Evolutionary conservation across 2,888 invertebrate genomes (phyloP).

Genomic region (Scelioninae gen. 2): DNA sequence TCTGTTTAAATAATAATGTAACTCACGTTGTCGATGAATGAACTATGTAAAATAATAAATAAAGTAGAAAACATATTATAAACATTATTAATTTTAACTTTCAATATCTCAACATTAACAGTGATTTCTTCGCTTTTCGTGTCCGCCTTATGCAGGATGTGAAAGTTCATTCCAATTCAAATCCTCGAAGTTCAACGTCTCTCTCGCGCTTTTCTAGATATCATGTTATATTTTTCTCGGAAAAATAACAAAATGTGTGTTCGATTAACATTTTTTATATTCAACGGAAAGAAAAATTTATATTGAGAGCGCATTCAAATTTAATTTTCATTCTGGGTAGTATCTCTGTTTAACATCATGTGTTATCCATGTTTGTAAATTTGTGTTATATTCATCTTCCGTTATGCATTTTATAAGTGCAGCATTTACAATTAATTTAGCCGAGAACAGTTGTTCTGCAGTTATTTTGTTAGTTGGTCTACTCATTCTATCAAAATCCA

Average conservation of each 20-base stretch:
- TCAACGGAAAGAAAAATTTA: too few species aligned
- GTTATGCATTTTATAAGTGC: constrained; percentile 40
- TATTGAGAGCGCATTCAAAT: too few species aligned
- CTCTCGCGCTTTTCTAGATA: too few species aligned
- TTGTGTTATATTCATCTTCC: constrained; percentile 44
- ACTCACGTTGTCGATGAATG: constrained; percentile 54
- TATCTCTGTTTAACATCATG: constrained; percentile 28
- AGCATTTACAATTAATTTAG: constrained; percentile 49
- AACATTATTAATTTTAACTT: not conserved
- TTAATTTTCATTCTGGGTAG: not conserved
- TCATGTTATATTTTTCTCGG: too few species aligned
- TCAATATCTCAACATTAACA: not conserved
- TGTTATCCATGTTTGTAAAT: constrained; percentile 35
- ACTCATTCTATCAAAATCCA: constrained; percentile 49
- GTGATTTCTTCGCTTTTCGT: too few species aligned
- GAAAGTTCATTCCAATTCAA: too few species aligned
- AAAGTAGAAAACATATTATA: constrained; percentile 53
- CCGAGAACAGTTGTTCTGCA: constrained; percentile 22
- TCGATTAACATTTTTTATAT: too few species aligned
- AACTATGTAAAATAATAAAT: constrained; percentile 53
- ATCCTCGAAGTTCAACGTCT: too few species aligned
- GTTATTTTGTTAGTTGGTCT: constrained; percentile 32
- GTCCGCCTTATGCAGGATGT: too few species aligned
- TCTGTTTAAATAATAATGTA: constrained; percentile 48
- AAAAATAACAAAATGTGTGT: too few species aligned